Base-by-base conservation (phyloP, 2,113 vertebrate genomes). In the Ailuropoda melanoleuca region DNA sequence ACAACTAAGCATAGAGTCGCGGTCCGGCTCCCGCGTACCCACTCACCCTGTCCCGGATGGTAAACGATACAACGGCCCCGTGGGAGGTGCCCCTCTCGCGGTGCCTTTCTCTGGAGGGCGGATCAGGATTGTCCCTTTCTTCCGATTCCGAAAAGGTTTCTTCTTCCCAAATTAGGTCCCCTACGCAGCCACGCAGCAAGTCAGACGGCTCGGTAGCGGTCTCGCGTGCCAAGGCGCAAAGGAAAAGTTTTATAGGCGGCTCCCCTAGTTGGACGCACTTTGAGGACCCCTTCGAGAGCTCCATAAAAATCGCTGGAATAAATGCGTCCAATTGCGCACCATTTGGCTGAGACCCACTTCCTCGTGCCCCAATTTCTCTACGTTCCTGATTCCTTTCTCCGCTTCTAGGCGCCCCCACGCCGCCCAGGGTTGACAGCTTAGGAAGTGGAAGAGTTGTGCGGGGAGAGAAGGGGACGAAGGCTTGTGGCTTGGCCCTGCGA, bases 391-490 rank as follows among this genome's bases (percentile, higher is more conserved):
- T 26, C 34, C 19, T 10, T 12, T 85, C n/a, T 43, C 37, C 7
- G 8, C 34, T 56, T 70, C 82, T 8, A 66, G n/a, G 58, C n/a
- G 3, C 4, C 12, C 23, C 24, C n/a, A 7, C 6, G 1, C 56
- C 23, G 37, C 39, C 58, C 74, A 24, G 19, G 0, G 4, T 6
- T 37, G 4, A 1, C 1, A 31, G 9, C 3, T 1, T 8, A 11
- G n/a, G 39, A 46, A 81, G 18, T 74, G 31, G 55, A 43, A 24
- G 43, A 1, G 8, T 5, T 23, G 21, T 26, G 12, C 1, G 43
- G 15, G 29, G 26, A n/a, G 34, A 24, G 55, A 26, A 31, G 55
- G 6, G 4, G 11, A 46, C 5, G 0, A 5, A 31, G 37, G 4
- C 23, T 46, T 21, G 13, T 3, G 39, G 3, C 68, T 43, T 1